phyloP scores from a whole-genome alignment of 1,140 invertebrate genomes.

The Archivesica marissinica region DNA sequence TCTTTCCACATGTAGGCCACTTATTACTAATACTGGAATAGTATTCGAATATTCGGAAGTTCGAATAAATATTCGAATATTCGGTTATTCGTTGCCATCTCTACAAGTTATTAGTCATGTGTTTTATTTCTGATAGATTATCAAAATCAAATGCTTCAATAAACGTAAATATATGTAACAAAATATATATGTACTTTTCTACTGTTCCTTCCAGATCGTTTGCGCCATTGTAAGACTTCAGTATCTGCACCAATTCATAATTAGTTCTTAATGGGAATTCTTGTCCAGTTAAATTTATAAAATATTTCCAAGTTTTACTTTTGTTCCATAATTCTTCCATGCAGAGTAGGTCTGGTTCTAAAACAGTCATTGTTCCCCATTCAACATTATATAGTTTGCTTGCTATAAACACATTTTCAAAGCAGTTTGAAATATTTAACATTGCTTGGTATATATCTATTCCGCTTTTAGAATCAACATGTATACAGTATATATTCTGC shows the following conservation, averaged over 20 bases:
- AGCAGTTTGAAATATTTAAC: constrained; percentile 66
- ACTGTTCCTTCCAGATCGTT: constrained; percentile 73
- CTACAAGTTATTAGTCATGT: too few species aligned
- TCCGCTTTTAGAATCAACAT: constrained; percentile 77
- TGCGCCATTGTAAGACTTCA: constrained; percentile 74
- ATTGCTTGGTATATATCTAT: constrained; percentile 56
- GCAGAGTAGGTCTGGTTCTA: constrained; percentile 76
- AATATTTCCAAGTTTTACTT: constrained; percentile 77
- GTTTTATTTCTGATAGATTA: too few species aligned
- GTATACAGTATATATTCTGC: constrained; percentile 81
- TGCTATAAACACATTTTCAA: constrained; percentile 76
- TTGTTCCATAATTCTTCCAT: constrained; percentile 75
- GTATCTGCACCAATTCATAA: constrained; percentile 75
- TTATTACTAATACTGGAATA: too few species aligned
- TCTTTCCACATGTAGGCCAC: too few species aligned
- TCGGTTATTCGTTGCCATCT: too few species aligned
- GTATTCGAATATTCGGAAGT: too few species aligned
- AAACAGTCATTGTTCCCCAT: constrained; percentile 70
- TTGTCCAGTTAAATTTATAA: constrained; percentile 80
- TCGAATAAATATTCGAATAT: too few species aligned
- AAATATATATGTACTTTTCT: constrained; percentile 65
- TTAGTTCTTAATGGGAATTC: too few species aligned
- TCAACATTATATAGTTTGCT: constrained; percentile 66
- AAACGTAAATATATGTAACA: not conserved
- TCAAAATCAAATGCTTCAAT: too few species aligned